Percentiles rank a stretch among this genome's conserved stretches.
Conservation (phyloP, 1,140 invertebrate genomes). For the Dendrolimus kikuchii region DNA sequence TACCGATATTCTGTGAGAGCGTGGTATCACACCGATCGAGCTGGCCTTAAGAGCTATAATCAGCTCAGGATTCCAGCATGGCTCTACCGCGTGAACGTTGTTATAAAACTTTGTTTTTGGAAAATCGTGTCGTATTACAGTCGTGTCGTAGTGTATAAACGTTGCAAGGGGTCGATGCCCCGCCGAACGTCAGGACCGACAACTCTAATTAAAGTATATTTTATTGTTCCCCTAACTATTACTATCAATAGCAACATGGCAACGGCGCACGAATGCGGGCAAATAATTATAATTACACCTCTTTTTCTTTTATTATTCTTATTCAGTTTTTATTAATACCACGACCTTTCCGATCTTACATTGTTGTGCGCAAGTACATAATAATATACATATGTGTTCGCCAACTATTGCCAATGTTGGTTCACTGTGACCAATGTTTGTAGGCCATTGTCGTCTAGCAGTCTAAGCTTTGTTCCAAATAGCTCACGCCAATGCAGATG, state of each 20-base stretch:
- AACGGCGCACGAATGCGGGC: conserved; percentile 51
- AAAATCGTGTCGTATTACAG: conserved; percentile 8
- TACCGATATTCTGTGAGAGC: too few species aligned
- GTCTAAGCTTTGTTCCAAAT: too few species aligned
- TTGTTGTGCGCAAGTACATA: conserved; percentile 16
- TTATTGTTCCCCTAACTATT: conserved; percentile 58
- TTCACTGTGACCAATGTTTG: too few species aligned
- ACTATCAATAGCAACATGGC: conserved; percentile 34
- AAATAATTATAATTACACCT: conserved; percentile 60
- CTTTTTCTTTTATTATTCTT: conserved; percentile 42
- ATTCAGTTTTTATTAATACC: conserved; percentile 48
- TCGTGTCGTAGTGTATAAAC: conserved; percentile 33
- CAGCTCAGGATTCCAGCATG: too few species aligned
- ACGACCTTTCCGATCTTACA: conserved; percentile 36
- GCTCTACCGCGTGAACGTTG: not conserved
- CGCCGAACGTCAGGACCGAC: conserved; percentile 33
- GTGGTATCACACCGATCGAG: too few species aligned
- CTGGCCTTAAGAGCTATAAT: too few species aligned
- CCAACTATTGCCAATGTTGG: not conserved
- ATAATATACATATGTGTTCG: too few species aligned
- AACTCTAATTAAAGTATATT: conserved; percentile 66
- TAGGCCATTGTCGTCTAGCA: too few species aligned
- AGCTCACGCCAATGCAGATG: too few species aligned
- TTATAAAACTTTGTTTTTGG: not conserved
- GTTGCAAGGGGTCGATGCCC: conserved; percentile 42